Evolutionary conservation across 2,113 vertebrate species (phyloP), one percentile per base, ranked within the genome.

Genomic region (Sterrhoptilus dennistouni): DNA sequence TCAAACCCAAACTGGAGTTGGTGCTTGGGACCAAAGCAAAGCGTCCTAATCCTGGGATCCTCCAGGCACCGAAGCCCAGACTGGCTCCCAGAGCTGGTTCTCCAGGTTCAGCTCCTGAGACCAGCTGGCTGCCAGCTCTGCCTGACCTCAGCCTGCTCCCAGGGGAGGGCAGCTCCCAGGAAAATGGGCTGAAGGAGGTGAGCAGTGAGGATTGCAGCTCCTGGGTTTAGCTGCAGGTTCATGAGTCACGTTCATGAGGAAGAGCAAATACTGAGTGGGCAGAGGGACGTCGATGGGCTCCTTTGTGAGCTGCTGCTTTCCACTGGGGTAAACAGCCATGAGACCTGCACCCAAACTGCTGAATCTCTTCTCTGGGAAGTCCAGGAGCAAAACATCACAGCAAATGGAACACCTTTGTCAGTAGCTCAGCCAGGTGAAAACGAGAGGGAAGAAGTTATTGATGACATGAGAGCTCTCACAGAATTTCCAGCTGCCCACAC

Each of bases 401-500:
- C 42, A 47, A 47, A 40, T 11, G 56, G 63, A 90, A 88, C 42
- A 16, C 19, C 36, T 89, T 28, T 87, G 89, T 57, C 47, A 38
- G 25, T 2, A 5, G 28, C 29, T 83, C 36, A 77, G 59, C 22
- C 25, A 53, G 90, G 87, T 90, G 61, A 61, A 93, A 96, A 31
- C 53, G 70, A 93, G 90, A 83, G 4, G 21, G 79, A 69, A 91
- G 47, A 71, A 78, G 69, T 17, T 23, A 74, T 8, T 40, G 89
- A 57, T 88, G 86, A 89, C 60, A 52, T n/a, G 13, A 0, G 1
- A 86, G 68, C 35, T 83, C 79, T 71, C 59, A 40, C 54, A 31
- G 71, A 93, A 47, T 95, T 96, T 95, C 95, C 94, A 95, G 76
- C 80, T 96, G 93, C 94, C 94, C 66, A 96, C 92, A 86, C 71